Evolutionary conservation across 2,888 invertebrate genomes (phyloP).

Genomic region (Drosophila falleni): DNA sequence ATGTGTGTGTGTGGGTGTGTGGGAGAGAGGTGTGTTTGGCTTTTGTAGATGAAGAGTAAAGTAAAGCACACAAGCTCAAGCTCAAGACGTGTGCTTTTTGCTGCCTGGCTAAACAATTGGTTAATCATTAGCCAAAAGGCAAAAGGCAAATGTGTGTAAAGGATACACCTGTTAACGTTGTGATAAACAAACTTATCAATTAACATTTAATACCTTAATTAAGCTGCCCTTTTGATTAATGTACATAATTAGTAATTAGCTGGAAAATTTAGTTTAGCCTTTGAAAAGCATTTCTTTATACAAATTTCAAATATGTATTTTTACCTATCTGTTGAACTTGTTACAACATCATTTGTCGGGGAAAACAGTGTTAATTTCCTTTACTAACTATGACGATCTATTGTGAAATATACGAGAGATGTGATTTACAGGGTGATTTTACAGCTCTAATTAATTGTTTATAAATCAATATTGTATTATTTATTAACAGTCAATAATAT

Average conservation of each 20-base stretch:
- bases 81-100: constrained; percentile 11
- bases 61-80: constrained; percentile 2
- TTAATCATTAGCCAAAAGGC: constrained; percentile 42
- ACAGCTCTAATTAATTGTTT: constrained; percentile 9
- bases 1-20: constrained; percentile 11
- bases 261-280: neutral
- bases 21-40: neutral
- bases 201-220: constrained; percentile 18
- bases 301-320: neutral
- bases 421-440: neutral
- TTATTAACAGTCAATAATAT: neutral
- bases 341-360: neutral
- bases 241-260: constrained; percentile 9
- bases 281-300: neutral
- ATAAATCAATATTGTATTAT: constrained; percentile 1
- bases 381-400: constrained; percentile 3
- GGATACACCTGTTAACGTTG: constrained; percentile 25
- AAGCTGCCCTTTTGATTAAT: constrained; percentile 9
- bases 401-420: constrained; percentile 2
- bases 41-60: constrained; percentile 12
- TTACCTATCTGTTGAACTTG: neutral
- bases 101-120: constrained; percentile 49
- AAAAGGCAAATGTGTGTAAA: constrained; percentile 25
- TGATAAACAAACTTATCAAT: constrained; percentile 22
- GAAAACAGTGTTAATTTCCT: constrained; percentile 28